phyloP scores from a whole-genome alignment of 2,888 invertebrate species.

The Geophilus truncorum region DNA sequence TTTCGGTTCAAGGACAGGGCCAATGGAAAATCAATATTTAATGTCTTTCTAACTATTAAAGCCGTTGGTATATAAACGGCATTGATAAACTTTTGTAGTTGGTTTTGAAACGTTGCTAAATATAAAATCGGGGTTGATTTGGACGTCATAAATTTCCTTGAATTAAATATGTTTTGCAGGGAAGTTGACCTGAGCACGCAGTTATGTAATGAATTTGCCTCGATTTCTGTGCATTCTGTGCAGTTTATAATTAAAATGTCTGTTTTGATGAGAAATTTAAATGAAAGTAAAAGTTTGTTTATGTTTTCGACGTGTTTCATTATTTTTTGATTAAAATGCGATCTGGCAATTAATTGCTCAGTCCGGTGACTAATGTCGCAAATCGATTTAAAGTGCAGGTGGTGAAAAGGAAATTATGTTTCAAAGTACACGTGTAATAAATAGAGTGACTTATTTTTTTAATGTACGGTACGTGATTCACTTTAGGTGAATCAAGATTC shows the following conservation, averaged over 20 bases:
- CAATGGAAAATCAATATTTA: constrained; percentile 2
- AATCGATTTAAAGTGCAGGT: neutral
- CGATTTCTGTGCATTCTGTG: too few species aligned
- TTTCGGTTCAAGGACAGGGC: constrained; percentile 5
- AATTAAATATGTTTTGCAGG: neutral
- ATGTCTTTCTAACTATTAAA: neutral
- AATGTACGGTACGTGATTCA: neutral
- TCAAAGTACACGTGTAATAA: neutral
- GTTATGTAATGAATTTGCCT: neutral
- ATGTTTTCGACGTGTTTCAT: too few species aligned
- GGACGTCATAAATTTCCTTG: neutral
- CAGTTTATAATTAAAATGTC: too few species aligned
- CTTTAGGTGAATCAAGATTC: neutral
- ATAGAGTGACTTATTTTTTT: neutral
- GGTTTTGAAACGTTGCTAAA: neutral
- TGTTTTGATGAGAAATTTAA: too few species aligned
- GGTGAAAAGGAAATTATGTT: neutral
- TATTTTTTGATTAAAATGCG: neutral
- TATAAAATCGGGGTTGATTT: neutral
- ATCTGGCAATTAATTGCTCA: neutral
- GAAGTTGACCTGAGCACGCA: neutral
- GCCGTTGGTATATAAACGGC: too few species aligned
- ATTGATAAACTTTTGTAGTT: neutral
- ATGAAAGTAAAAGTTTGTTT: too few species aligned
- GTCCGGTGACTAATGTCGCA: neutral